phyloP scores from a whole-genome alignment of 37 sponge, comb jelly and placozoan genomes.

The Chondrilla cf. caribensis region DNA sequence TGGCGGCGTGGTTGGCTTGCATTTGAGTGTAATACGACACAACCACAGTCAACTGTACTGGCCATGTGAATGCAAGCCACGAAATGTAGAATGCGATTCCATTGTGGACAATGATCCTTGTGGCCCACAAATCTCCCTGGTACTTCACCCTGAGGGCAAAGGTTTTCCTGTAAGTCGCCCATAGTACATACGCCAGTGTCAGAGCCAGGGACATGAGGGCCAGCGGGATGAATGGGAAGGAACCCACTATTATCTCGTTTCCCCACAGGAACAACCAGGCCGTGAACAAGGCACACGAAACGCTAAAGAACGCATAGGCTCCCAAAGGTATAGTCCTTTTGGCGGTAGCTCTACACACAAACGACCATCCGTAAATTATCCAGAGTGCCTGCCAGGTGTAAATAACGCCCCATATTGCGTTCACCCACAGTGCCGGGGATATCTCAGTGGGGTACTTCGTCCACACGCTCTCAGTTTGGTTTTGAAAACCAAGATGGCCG shows the following conservation, averaged over 20 bases:
- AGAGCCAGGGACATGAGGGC: not conserved
- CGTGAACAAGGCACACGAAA: no score
- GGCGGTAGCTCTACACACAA: not conserved
- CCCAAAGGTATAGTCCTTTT: not conserved
- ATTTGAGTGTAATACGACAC: not conserved
- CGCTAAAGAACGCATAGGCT: not conserved
- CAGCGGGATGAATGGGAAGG: not conserved
- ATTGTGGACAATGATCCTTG: constrained; percentile 17
- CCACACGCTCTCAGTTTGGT: not conserved
- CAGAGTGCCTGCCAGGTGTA: constrained; percentile 24
- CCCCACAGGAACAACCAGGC: constrained; percentile 11
- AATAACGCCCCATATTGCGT: constrained; percentile 13
- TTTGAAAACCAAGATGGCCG: not conserved
- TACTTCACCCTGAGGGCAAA: not conserved
- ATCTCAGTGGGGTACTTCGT: not conserved
- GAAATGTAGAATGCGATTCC: constrained; percentile 16
- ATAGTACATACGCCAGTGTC: not conserved
- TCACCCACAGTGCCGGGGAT: not conserved
- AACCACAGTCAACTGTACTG: not conserved
- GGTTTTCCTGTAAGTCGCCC: constrained; percentile 7
- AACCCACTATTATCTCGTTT: not conserved
- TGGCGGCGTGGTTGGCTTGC: constrained; percentile 7
- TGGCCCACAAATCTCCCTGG: constrained; percentile 18
- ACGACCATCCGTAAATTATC: constrained; percentile 8
- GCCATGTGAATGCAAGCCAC: constrained; percentile 19